Base-by-base conservation (phyloP, 2,113 vertebrate species). In the Okapia johnstoni region DNA sequence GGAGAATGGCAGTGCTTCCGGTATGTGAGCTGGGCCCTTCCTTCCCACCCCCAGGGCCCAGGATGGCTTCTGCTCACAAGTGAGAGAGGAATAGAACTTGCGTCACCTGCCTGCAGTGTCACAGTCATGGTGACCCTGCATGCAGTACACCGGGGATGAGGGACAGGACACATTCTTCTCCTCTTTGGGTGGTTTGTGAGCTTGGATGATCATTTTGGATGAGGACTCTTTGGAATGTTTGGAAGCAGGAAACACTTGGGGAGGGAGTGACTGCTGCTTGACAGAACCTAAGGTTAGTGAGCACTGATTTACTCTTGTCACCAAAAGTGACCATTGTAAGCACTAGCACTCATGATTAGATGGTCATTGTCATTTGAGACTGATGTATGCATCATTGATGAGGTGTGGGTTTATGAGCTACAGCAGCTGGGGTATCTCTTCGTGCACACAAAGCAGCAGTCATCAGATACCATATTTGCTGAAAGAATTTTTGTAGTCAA, bases 101-200 rank as follows among this genome's bases (percentile, higher is more conserved):
- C 12, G 26, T 7, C 5, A 1, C 14, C 28, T 1, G 10, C 40
- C 84, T 52, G 26, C 76, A 21, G 60, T 2, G 50, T 14, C 7
- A 0, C 7, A 6, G 48, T 7, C 28, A 30, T 0, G 1, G 11
- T 30, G 13, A 5, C 30, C 16, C 91, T 63, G 36, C 17, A 7
- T 6, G 2, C 52, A n/a, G 3, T 7, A 8, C 25, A 40, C 73
- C 25, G 57, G 58, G 60, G 52, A 3, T 14, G n/a, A 25, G 77
- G 76, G 15, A 3, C 43, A 13, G 7, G 55, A 55, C 21, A 26
- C 21, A 0, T 0, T 46, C 61, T 16, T 54, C 58, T 28, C n/a
- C 48, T 48, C 50, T 30, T 36, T 66, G 16, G 17, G 26, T 70
- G 26, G 16, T 57, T 90, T 70, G 33, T 30, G 76, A 66, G 63